Percentiles rank a stretch among this genome's conserved stretches.
Evolutionary conservation across 2,797 vertebrate species (phyloP).

Genomic region (Vipera ursinii): DNA sequence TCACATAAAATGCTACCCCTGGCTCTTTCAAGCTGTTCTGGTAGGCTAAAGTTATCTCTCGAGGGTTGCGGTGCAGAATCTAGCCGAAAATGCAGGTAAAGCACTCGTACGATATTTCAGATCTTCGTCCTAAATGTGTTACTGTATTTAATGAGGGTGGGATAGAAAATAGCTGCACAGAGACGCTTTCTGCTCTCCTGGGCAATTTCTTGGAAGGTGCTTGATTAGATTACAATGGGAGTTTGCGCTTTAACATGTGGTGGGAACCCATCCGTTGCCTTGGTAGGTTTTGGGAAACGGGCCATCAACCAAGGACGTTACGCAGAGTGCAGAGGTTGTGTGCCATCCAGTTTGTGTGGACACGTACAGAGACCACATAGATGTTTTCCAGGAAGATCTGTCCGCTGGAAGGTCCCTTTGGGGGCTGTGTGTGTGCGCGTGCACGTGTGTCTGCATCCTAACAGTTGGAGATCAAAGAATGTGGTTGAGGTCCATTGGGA

Average conservation of each 20-base stretch:
- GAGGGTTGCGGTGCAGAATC: background rate
- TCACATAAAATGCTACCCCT: background rate
- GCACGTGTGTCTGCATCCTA: background rate
- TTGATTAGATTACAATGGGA: background rate
- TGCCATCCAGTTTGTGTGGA: background rate
- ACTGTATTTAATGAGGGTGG: background rate
- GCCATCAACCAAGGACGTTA: background rate
- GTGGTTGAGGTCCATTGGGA: background rate
- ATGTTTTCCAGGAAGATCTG: background rate
- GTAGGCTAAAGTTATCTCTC: background rate
- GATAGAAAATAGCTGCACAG: background rate
- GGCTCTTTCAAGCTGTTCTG: background rate
- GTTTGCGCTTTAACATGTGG: background rate
- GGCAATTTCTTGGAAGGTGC: background rate
- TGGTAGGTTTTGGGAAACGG: background rate
- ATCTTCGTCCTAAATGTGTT: background rate
- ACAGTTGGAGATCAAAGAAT: background rate
- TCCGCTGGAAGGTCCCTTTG: background rate
- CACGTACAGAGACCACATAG: background rate
- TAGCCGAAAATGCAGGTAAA: background rate
- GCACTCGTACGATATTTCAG: background rate
- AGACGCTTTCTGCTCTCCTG: background rate
- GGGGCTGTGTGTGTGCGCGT: rapidly evolving
- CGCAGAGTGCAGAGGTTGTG: background rate
- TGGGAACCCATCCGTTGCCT: background rate